phyloP scores from a whole-genome alignment of 2,113 vertebrate genomes.

The Pachyramphus minor region DNA sequence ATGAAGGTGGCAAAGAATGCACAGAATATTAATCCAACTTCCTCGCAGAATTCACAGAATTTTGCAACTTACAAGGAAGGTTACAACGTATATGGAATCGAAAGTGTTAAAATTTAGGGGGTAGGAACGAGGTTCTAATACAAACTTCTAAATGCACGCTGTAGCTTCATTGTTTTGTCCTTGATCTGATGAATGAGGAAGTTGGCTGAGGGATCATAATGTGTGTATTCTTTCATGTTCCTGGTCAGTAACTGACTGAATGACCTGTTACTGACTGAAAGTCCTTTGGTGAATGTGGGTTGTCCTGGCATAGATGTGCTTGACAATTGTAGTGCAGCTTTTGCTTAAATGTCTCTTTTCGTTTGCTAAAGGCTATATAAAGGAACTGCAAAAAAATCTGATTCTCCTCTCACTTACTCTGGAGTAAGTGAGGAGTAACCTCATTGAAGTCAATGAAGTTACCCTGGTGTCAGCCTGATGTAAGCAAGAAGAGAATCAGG shows the following conservation, averaged over 20 bases:
- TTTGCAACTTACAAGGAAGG: slow-evolving; percentile 99
- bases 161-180: slow-evolving; percentile 85
- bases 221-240: slow-evolving; percentile 69
- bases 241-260: slow-evolving; percentile 48
- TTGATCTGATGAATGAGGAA: slow-evolving; percentile 86
- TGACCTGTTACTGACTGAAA: slow-evolving; percentile 53
- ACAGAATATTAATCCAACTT: slow-evolving; percentile 99
- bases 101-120: slow-evolving; percentile 99
- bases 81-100: slow-evolving; percentile 99
- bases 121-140: slow-evolving; percentile 99
- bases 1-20: slow-evolving; percentile 99
- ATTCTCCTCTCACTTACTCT: slow-evolving; percentile 58
- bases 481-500: slow-evolving; percentile 60
- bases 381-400: slow-evolving; percentile 49
- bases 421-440: slow-evolving; percentile 21
- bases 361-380: slow-evolving; percentile 71
- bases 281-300: slow-evolving; percentile 55
- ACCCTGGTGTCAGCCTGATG: background rate
- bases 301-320: slow-evolving; percentile 59
- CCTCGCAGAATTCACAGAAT: slow-evolving; percentile 99
- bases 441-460: slow-evolving; percentile 50
- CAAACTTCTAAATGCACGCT: slow-evolving; percentile 90
- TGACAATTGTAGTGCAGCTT: slow-evolving; percentile 62
- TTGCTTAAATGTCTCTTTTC: slow-evolving; percentile 62
- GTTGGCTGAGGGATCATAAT: slow-evolving; percentile 81